phyloP scores from a whole-genome alignment of 2,113 vertebrate species.

The Otocyon megalotis region DNA sequence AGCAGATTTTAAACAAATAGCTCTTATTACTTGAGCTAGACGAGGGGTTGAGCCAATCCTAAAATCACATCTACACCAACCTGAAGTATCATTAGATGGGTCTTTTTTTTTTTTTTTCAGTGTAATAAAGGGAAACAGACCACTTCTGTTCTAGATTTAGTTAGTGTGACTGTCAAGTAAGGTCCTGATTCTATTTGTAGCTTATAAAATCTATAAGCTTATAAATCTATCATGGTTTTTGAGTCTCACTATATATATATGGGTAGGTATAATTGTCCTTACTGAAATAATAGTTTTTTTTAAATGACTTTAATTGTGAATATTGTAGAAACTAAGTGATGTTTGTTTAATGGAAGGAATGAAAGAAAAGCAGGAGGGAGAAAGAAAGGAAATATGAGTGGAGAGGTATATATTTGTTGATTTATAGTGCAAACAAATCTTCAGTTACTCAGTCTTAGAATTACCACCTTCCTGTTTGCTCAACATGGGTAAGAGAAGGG shows the following conservation, averaged over 20 bases:
- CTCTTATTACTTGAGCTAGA: conserved; percentile 16
- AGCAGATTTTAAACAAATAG: not conserved
- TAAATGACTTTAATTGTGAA: not conserved
- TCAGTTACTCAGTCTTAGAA: not conserved
- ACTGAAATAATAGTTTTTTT: not conserved
- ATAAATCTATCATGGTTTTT: not conserved
- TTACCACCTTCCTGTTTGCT: not conserved
- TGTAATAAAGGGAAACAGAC: not conserved
- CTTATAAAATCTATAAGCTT: not conserved
- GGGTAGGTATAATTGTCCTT: not conserved
- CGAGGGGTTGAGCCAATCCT: not conserved
- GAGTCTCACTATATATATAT: not conserved
- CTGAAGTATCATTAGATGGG: not conserved
- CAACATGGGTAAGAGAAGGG: not conserved
- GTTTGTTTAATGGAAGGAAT: not conserved
- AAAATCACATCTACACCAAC: not conserved
- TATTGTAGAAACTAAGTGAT: not conserved
- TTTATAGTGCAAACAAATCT: not conserved
- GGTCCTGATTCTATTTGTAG: not conserved
- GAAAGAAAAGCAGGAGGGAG: not conserved
- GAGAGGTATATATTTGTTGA: not conserved
- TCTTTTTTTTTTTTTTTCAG: not conserved
- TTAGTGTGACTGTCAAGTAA: not conserved
- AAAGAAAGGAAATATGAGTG: not conserved
- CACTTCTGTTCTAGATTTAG: not conserved